phyloP scores from a whole-genome alignment of 2,888 invertebrate species.

The Fabriciana adippe region DNA sequence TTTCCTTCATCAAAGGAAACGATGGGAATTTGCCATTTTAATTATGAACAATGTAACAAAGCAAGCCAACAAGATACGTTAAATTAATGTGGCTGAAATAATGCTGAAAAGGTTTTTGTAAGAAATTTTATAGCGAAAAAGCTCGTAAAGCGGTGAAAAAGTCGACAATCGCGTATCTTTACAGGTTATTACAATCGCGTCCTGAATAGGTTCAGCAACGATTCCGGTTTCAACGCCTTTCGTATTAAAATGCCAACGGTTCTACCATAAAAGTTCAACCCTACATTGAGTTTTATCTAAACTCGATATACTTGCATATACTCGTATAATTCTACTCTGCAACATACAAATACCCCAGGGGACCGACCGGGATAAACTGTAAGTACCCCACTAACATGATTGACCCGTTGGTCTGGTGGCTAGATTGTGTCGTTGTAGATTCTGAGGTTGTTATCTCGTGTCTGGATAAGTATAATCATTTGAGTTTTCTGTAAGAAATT shows the following conservation, averaged over 20 bases:
- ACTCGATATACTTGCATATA: too few relatives aligned
- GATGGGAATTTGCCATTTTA: neutral
- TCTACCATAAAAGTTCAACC: too few relatives aligned
- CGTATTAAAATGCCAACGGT: neutral
- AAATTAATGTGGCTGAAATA: constrained; percentile 12
- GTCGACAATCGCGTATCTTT: constrained; percentile 17
- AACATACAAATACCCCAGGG: too few relatives aligned
- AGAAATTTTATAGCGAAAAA: constrained; percentile 16
- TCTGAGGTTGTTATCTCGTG: too few relatives aligned
- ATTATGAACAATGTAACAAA: constrained; percentile 6
- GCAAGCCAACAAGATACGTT: constrained; percentile 15
- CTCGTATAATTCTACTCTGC: too few relatives aligned
- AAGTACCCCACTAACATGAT: too few relatives aligned
- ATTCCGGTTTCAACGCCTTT: neutral
- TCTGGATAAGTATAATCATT: too few relatives aligned
- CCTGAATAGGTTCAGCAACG: neutral
- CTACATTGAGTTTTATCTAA: too few relatives aligned
- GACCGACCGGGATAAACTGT: too few relatives aligned
- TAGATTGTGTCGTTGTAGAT: too few relatives aligned
- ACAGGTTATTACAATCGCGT: constrained; percentile 12
- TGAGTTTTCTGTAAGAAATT: too few relatives aligned
- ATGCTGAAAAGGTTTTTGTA: constrained; percentile 18
- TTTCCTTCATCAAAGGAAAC: neutral
- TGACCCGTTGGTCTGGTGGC: too few relatives aligned
- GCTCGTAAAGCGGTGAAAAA: constrained; percentile 20